Base-by-base conservation (phyloP, 2,888 invertebrate species). In the Nycteola revayana region DNA sequence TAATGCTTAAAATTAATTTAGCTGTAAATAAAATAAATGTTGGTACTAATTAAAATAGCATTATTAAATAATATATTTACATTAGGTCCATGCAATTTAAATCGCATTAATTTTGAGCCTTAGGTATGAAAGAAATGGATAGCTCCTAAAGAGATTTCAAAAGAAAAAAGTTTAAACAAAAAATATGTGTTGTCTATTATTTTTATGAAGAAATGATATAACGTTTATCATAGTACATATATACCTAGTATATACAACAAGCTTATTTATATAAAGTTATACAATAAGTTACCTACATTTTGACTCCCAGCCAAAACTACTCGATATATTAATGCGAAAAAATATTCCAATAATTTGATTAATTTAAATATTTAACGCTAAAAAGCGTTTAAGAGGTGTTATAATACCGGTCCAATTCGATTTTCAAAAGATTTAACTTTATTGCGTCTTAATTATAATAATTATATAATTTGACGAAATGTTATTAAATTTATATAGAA, bases 131-230 rank as follows among this genome's bases (percentile, higher is more conserved):
- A 43, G 38, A 42, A 40, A 28, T 42, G 37, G 27, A 51, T 41
- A 51, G 49, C 43, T 31, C 42, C 25, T 38, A 51, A 54, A 44
- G 63, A 70, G 69, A 70, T 70, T 69, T 61, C 49, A 52, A 31
- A 38, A 37, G 39, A 22, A 24, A 24, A 7, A 14, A 26, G 44
- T 31, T 41, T 26, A 18, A 36, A 5, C 37, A 42, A 26, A 45
- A 36, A n/a, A n/a, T n/a, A n/a, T n/a, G n/a, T n/a, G n/a, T n/a
- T n/a, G n/a, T n/a, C n/a, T n/a, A n/a, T n/a, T n/a, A n/a, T n/a
- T n/a, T n/a, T n/a, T n/a, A n/a, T n/a, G n/a, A n/a, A n/a, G n/a
- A n/a, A n/a, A n/a, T n/a, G n/a, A n/a, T n/a, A n/a, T n/a, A n/a
- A n/a, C n/a, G n/a, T n/a, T n/a, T n/a, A n/a, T n/a, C n/a, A n/a